Conservation (phyloP, 2,888 invertebrate species). For the Apocheima hispidaria region DNA sequence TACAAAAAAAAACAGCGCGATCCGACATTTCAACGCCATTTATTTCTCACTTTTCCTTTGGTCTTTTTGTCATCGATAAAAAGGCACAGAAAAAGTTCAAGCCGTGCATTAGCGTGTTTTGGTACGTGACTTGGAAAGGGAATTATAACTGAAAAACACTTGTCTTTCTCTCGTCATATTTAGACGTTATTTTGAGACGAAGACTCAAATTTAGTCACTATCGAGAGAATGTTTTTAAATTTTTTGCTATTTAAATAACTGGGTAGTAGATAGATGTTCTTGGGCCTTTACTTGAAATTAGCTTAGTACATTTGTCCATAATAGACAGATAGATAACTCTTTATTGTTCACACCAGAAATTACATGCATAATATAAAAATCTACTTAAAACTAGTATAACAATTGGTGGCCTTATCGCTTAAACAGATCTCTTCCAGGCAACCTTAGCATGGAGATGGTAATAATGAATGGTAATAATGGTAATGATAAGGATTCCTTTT, state of each 20-base stretch:
- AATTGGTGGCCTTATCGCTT: too few species aligned
- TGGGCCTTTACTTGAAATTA: too few species aligned
- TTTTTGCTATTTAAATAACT: not conserved
- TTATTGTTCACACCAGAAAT: too few species aligned
- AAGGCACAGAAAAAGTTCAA: constrained; percentile 61
- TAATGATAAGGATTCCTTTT: too few species aligned
- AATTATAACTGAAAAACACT: constrained; percentile 51
- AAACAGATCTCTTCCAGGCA: too few species aligned
- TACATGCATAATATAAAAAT: too few species aligned
- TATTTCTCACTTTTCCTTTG: constrained; percentile 62
- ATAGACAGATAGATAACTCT: too few species aligned
- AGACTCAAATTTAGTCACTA: constrained; percentile 3
- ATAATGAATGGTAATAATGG: too few species aligned
- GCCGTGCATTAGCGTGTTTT: constrained; percentile 61
- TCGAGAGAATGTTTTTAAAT: not conserved
- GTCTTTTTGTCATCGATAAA: constrained; percentile 67
- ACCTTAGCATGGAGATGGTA: too few species aligned
- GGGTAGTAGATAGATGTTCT: too few species aligned
- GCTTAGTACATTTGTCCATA: too few species aligned
- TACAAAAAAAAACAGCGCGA: constrained; percentile 64
- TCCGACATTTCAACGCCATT: constrained; percentile 66
- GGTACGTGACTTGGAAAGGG: constrained; percentile 64
- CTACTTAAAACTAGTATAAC: too few species aligned
- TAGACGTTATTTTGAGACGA: constrained; percentile 17
- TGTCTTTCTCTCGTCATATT: constrained; percentile 48